Base-by-base conservation (phyloP, 2,888 invertebrate species). In the Lepidocyrtoides sp. region DNA sequence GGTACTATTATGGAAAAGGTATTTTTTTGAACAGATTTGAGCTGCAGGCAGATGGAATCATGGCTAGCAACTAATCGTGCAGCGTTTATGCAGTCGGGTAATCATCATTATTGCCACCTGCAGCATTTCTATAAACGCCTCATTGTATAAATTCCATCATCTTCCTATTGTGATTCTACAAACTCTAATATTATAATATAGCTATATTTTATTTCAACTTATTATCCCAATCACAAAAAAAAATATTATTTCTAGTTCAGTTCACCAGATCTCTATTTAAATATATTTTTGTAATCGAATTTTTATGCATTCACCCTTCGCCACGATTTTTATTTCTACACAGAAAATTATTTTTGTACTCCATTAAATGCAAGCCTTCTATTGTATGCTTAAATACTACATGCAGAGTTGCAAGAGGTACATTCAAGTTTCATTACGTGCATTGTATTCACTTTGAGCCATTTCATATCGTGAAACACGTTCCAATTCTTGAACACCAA, bases 31-130 rank as follows among this genome's bases (percentile, higher is more conserved):
- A n/a, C n/a, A n/a, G n/a, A n/a, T n/a, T n/a, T n/a, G n/a, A n/a
- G n/a, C n/a, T n/a, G n/a, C n/a, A n/a, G n/a, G n/a, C n/a, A n/a
- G n/a, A n/a, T n/a, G n/a, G n/a, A n/a, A n/a, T n/a, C n/a, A n/a
- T n/a, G n/a, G n/a, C n/a, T n/a, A n/a, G n/a, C n/a, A n/a, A n/a
- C n/a, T n/a, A n/a, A n/a, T n/a, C n/a, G n/a, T n/a, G 69, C 69
- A n/a, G 17, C 72, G 23, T 69, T 36, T 36, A 32, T 4, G 14
- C n/a, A 79, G 79, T 29, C 29, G 66, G 48, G 48, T 66, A 83
- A 63, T 83, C 29, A 66, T 51, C 63, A 26, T 83, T 83, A 83
- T 20, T 29, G 20, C 66, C 83, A 83, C 63, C 83, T 83, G 83
- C 66, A 66, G 20, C 63, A 63, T 63, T 82, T 26, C 82, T 20